Base-by-base conservation (phyloP, 2,113 vertebrate genomes). In the Hyperoodon ampullatus region DNA sequence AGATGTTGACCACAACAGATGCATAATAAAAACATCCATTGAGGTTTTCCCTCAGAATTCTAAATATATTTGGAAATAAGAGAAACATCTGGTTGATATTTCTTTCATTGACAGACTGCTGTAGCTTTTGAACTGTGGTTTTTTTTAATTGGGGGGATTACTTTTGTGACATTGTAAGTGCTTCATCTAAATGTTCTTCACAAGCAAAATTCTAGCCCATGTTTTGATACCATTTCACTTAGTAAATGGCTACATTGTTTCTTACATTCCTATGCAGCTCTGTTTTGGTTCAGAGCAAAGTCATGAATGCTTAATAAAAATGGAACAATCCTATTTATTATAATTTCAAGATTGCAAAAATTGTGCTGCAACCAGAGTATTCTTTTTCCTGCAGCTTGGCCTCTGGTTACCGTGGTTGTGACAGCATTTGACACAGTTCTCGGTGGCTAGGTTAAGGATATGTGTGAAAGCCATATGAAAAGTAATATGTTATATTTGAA, bases 1-100 rank as follows among this genome's bases (percentile, higher is more conserved):
- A 98, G 97, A 96, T 96, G 94, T 68, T 88, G 95, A 30, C 95
- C 0, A 0, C 30, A 63, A 80, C 88, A 86, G 87, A 65, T 97
- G 63, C 85, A 93, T 80, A 93, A 96, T 92, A 77, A 96, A 61
- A 89, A 61, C 86, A 58, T 0, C 21, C 86, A 66, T 94, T 97
- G 70, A 93, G 15, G n/a, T 42, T 93, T 97, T 95, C 21, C 14
- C 12, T 91, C 70, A 88, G 61, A 97, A 82, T 90, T 82, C 35
- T 92, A 97, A 96, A 94, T 90, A 50, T 78, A 94, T 93, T 82
- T 95, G 24, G n/a, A 96, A 97, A 97, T 72, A 95, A 96, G 63
- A 18, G 28, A 84, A 92, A 95, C 92, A 97, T 94, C 92, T 97
- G 89, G 50, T 92, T 74, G 35, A 39, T 97, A 82, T 75, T 94